Evolutionary conservation across 2,797 vertebrate species (phyloP).

Genomic region (Malacoraja senta): DNA sequence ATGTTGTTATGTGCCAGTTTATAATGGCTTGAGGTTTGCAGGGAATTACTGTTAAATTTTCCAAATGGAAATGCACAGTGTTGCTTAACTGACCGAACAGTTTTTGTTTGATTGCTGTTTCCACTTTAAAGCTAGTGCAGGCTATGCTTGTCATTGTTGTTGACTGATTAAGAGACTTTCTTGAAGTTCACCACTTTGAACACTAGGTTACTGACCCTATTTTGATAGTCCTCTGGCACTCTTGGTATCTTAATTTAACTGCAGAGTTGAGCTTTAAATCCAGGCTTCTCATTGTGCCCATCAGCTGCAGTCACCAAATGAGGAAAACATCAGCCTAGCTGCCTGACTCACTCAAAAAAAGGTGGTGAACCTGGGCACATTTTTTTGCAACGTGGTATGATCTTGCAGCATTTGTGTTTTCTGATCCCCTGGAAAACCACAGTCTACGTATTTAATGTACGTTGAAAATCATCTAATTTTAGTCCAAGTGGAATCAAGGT

Average conservation of each 20-base stretch:
- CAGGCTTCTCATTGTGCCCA: background rate
- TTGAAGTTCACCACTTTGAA: background rate
- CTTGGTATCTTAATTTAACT: background rate
- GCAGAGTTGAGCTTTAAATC: background rate
- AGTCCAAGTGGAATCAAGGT: background rate
- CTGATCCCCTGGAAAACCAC: background rate
- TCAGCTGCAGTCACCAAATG: background rate
- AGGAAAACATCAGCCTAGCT: background rate
- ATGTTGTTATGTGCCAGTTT: background rate
- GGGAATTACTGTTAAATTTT: background rate
- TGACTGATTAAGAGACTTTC: background rate
- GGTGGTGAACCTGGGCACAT: too few species aligned
- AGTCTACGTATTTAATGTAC: background rate
- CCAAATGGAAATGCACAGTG: background rate
- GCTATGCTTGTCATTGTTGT: background rate
- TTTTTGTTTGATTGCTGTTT: slow-evolving; percentile 3
- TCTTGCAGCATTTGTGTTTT: background rate
- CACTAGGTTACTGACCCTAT: background rate
- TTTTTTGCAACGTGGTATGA: background rate
- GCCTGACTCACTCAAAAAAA: too few species aligned
- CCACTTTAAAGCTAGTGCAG: background rate
- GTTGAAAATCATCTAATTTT: background rate
- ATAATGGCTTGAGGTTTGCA: background rate
- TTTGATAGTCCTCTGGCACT: background rate
- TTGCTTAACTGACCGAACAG: background rate